Conservation (phyloP, 2,113 vertebrate genomes). For the Ailurus styani region DNA sequence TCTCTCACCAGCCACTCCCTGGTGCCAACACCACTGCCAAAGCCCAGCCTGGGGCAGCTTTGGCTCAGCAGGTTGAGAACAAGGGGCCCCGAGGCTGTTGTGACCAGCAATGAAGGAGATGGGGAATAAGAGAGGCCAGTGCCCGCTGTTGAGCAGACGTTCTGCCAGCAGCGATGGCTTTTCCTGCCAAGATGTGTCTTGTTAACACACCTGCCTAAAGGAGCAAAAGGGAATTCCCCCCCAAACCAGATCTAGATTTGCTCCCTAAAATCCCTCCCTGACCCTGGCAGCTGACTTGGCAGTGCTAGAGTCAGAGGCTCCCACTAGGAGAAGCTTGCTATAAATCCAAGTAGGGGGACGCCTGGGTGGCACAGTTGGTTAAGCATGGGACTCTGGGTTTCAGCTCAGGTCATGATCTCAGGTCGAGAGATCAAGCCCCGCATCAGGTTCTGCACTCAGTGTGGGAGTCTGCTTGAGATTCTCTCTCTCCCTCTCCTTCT, state of each 20-base stretch:
- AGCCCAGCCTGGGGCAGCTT: background rate
- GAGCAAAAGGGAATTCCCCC: background rate
- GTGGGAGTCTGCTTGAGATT: no score
- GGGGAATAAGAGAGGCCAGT: background rate
- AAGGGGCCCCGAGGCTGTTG: background rate
- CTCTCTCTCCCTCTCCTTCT: no score
- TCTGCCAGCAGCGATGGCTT: background rate
- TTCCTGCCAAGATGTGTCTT: slow-evolving; percentile 1
- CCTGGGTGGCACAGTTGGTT: no score
- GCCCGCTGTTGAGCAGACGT: background rate
- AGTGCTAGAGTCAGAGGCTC: background rate
- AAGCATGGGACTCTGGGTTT: no score
- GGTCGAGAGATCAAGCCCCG: no score
- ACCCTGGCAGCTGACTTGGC: background rate
- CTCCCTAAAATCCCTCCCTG: background rate
- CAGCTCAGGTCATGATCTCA: no score
- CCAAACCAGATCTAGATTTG: background rate
- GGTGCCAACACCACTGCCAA: background rate
- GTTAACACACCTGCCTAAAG: background rate
- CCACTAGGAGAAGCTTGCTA: background rate
- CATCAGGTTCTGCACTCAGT: no score
- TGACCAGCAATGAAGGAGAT: background rate
- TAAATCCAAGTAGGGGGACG: background rate
- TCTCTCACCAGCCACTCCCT: background rate
- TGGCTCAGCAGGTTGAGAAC: background rate